These are phyloP conservation scores for Oncorhynchus kisutch DNA, from an alignment of 2,113 vertebrate species.

Conservation along the genomic window DNA sequence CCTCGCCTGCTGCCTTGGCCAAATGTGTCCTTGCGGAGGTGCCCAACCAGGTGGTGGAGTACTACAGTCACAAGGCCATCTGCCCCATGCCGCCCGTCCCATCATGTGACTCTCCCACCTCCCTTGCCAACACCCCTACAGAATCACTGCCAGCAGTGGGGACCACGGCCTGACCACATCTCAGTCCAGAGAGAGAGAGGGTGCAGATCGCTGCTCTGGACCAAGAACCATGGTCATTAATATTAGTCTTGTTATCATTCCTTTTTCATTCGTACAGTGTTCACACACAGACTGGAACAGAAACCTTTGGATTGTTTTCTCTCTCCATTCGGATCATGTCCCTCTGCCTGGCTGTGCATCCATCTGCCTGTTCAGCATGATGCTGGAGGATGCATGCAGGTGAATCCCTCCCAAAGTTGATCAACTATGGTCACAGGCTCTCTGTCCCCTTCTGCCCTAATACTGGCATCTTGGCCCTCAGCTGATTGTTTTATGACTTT, in stretches of 20 bases:
- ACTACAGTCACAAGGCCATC: conserved; percentile 89
- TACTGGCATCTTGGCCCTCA: conserved; percentile 18
- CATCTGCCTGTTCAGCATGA: conserved; percentile 44
- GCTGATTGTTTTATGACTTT: conserved; percentile 17
- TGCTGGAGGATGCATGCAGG: conserved; percentile 18
- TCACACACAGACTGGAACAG: conserved; percentile 46
- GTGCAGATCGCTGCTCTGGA: conserved; percentile 32
- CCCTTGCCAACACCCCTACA: conserved; percentile 69
- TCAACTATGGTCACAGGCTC: conserved; percentile 27
- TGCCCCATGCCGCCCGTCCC: conserved; percentile 77
- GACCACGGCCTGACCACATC: conserved; percentile 39
- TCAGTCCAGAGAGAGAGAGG: conserved; percentile 15
- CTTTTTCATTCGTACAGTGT: conserved; percentile 50
- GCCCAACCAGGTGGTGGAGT: conserved; percentile 92
- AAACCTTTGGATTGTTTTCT: conserved; percentile 26
- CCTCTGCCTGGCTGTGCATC: too few species aligned
- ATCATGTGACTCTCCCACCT: conserved; percentile 56
- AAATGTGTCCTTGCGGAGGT: conserved; percentile 93
- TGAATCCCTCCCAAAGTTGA: conserved; percentile 27
- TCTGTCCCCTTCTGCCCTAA: conserved; percentile 24
- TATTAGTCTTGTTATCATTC: conserved; percentile 32
- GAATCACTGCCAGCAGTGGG: conserved; percentile 59
- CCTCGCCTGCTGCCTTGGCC: conserved; percentile 86
- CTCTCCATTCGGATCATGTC: too few species aligned
- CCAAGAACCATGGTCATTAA: conserved; percentile 33